A percentile compares a stretch with the other conserved stretches of the same genome.
phyloP scores from a whole-genome alignment of 2,113 vertebrate species.

The Solea senegalensis region DNA sequence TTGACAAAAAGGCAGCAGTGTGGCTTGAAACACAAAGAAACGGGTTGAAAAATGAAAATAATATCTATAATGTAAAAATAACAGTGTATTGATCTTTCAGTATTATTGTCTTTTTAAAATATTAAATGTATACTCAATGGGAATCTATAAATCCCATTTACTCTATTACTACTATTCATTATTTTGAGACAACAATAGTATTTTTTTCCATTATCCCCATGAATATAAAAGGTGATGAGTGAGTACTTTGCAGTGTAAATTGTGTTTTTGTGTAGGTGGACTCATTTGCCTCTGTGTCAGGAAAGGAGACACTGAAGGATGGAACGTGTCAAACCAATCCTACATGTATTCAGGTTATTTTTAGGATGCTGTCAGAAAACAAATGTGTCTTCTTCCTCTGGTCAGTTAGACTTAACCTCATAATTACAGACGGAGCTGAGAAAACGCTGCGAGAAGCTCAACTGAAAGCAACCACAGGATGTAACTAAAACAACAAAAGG shows the following conservation, averaged over 20 bases:
- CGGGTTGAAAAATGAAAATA: conserved; percentile 59
- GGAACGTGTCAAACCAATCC: conserved; percentile 54
- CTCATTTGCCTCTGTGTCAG: conserved; percentile 14
- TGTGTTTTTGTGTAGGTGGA: conserved; percentile 13
- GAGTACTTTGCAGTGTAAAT: background rate
- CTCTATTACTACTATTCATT: too few relatives aligned
- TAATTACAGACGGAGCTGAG: conserved; percentile 58
- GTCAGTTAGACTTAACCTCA: conserved; percentile 58
- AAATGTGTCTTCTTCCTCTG: conserved; percentile 63
- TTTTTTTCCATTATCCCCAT: background rate
- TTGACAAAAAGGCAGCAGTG: conserved; percentile 24
- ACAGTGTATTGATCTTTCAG: background rate
- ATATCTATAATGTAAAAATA: background rate
- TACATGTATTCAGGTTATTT: conserved; percentile 52
- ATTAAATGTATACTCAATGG: background rate
- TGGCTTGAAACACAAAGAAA: conserved; percentile 55
- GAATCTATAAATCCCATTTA: too few relatives aligned
- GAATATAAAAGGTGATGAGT: background rate
- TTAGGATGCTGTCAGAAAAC: conserved; percentile 51
- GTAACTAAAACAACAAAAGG: conserved; percentile 23
- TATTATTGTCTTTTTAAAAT: background rate
- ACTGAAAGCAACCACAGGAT: conserved; percentile 17
- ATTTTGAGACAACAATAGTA: background rate
- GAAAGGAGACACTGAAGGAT: conserved; percentile 17
- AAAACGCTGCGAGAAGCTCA: conserved; percentile 22